Base-by-base conservation (phyloP, 2,888 invertebrate genomes). In the Penaeus monodon region DNA sequence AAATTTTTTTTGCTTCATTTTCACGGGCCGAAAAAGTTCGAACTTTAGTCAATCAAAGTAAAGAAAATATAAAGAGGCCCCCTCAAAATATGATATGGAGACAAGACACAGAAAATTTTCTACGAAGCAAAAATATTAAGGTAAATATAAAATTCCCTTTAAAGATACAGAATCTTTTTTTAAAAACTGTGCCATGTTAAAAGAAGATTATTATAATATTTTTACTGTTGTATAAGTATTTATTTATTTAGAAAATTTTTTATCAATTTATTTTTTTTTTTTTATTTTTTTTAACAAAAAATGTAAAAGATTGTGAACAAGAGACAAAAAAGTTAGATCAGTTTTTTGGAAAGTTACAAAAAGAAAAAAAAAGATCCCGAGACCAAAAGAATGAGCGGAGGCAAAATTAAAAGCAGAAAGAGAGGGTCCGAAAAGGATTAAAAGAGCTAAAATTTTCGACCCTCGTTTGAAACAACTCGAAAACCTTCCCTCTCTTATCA, bases 111-210 rank as follows among this genome's bases (percentile, higher is more conserved):
- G 27, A 3, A 22, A 49, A 10, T n/a, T 22, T 73, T 20, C 33
- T 63, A 27, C 29, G 63, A 73, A 63, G 73, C 81, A 57, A 82
- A n/a, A 73, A 70, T 27, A 63, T 63, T 24, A 73, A 64, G 49
- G 81, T 82, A 14, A 57, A 17, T 3, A 4, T 57, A 57, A 6
- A 38, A 38, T 38, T 38, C n/a, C n/a, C 33, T 38, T 38, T 38
- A 38, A 3, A 6, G 33, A 38, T 38, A 38, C 4, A 38, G 33
- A 38, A 38, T 38, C 6, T n/a, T 38, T 38, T 3, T 38, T 38
- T 38, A 6, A 4, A 38, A 38, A 38, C 33, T 6, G 6, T 38
- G 33, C 33, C 33, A 44, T 44, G 44, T 44, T 44, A 10, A 10
- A 44, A 38, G 6, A 44, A 10, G 44, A 44, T 44, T 44, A 10